These are phyloP conservation scores for Stigmatopora nigra DNA, from an alignment of 2,113 vertebrate species.

Conservation along the genomic window DNA sequence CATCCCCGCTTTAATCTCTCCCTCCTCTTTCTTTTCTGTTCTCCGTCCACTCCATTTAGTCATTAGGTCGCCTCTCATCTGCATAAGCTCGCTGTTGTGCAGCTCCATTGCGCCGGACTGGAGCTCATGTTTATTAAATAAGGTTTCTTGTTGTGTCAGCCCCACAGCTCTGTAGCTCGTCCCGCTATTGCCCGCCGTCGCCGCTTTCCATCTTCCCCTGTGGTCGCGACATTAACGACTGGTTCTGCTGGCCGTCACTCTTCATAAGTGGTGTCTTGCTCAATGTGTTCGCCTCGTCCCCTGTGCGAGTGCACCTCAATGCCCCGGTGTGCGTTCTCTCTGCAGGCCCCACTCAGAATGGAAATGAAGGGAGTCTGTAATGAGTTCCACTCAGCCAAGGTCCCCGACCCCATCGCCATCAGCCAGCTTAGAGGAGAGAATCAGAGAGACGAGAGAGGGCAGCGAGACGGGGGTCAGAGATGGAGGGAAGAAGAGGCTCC, in stretches of 20 bases:
- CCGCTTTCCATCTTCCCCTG: constrained; percentile 28
- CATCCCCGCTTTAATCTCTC: constrained; percentile 59
- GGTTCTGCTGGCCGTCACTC: constrained; percentile 70
- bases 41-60: constrained; percentile 65
- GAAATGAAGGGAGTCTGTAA: constrained; percentile 76
- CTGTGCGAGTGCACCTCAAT: constrained; percentile 57
- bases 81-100: constrained; percentile 63
- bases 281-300: constrained; percentile 65
- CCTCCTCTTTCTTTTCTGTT: constrained; percentile 57
- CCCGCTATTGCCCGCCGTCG: constrained; percentile 41
- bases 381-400: constrained; percentile 70
- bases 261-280: constrained; percentile 70
- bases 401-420: constrained; percentile 64
- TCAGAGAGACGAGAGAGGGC: constrained; percentile 61
- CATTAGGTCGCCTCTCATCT: constrained; percentile 67
- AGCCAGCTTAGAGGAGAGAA: constrained; percentile 64
- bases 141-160: constrained; percentile 63
- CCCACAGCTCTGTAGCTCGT: constrained; percentile 47
- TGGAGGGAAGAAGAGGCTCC: constrained; percentile 62
- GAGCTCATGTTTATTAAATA: constrained; percentile 71
- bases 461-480: constrained; percentile 60
- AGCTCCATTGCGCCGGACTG: constrained; percentile 57
- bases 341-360: constrained; percentile 69
- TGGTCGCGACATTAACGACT: constrained; percentile 64
- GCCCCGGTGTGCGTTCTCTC: constrained; percentile 54